Base-by-base conservation (phyloP, 2,797 vertebrate genomes). In the Tenualosa ilisha region DNA sequence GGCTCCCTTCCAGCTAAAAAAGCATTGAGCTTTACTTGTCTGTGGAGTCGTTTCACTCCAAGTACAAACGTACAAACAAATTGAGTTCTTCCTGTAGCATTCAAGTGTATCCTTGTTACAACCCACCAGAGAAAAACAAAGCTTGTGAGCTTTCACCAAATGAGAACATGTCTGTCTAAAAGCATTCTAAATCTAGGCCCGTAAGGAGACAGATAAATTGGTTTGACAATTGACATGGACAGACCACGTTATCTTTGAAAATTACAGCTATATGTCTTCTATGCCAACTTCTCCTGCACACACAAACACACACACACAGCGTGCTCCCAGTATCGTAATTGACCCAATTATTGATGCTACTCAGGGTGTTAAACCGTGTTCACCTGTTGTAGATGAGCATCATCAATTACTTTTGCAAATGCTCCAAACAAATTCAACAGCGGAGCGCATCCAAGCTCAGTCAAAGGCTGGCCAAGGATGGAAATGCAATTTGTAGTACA, bases 311-410 rank as follows among this genome's bases (percentile, higher is more conserved):
- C 9, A 53, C 6, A 53, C 51, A 53, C 51, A 72, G 68, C 40
- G 3, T 75, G 68, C 31, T 40, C 37, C 37, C 68, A 40, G 31
- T 75, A 31, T 40, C 0, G 68, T 43, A 75, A 75, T 75, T 75
- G 68, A 43, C 68, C 68, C 68, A 26, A 75, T 37, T 75, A 40
- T 75, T 20, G 68, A 75, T 75, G 68, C 68, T 40, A 75, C 68
- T 40, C 31, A 31, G 31, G 31, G 31, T 12, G 68, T 26, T 75
- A 75, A 75, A 20, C 68, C 40, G 37, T 75, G 20, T 43, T 75
- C 68, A 75, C 68, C 68, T 75, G 37, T 31, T 40, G 31, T 20
- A 75, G 31, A 75, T 75, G 37, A 75, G 68, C 37, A 7, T 15
- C 68, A 75, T 75, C 68, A 75, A 75, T 75, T 75, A 75, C 68